Evolutionary conservation across 2,888 invertebrate species (phyloP), one percentile per base, ranked within the genome.

Genomic region (Cremastobaeus sp.): DNA sequence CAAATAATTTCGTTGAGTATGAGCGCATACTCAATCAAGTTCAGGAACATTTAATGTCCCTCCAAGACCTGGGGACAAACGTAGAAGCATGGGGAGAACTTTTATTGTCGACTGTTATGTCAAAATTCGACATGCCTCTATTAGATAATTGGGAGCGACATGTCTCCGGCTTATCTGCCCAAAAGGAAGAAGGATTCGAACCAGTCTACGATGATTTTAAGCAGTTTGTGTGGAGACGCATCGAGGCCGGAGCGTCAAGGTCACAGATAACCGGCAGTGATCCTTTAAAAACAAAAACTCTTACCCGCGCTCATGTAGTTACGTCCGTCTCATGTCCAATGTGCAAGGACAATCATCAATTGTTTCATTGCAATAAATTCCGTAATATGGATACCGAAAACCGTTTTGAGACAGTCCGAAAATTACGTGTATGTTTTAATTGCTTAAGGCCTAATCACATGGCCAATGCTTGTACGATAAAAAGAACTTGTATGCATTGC

Each of bases 11-110:
- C n/a, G n/a, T n/a, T n/a, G n/a, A n/a, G n/a, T n/a, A n/a, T n/a
- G n/a, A n/a, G n/a, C n/a, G n/a, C 14, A 1, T 9, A 8, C 34
- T 34, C 34, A 34, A 34, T 12, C 34, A 34, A 9, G 12, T 11
- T 5, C 34, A 34, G 34, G 37, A 52, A 14, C 52, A 52, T 4
- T n/a, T 52, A 5, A 54, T 54, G 54, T 54, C 39, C 1, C 9
- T 54, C 1, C 21, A 39, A 12, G 54, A 21, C 14, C 8, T 54
- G 21, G 37, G 37, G 11, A 8, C 18, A 1, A 21, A 54, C 5
- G 28, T 39, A 2, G 39, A 20, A 5, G 21, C 6, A 3, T 54
- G 54, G 54, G 14, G 39, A 0, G 35, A 54, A 37, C 25, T 39
- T 8, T 25, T 54, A 39, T 54, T 54, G 12, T 9, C 18, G 1